Base-by-base conservation (phyloP, 2,113 vertebrate species). In the Xenopus borealis region DNA sequence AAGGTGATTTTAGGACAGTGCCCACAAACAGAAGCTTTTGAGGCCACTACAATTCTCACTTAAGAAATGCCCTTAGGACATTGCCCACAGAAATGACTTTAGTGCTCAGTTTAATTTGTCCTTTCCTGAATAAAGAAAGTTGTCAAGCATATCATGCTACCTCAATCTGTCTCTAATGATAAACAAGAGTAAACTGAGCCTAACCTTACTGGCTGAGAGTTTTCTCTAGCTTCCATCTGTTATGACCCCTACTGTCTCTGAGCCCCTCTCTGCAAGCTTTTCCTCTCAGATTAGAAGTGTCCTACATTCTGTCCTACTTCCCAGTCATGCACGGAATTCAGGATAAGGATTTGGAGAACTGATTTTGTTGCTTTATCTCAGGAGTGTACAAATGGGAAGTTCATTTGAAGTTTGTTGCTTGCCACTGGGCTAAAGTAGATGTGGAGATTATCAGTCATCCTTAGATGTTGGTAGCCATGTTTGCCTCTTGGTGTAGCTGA, bases 301-400 rank as follows among this genome's bases (percentile, higher is more conserved):
- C 74, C 74, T 77, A 77, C 74, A 77, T 77, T 70, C 61, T 77
- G 74, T 59, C 74, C 74, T 77, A 77, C 59, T 77, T 77, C 74
- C 67, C 47, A 63, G 57, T 13, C 16, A 55, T 5, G 23, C 30
- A 44, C 33, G 44, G 58, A 57, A 70, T 77, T 27, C 74, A 55
- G 74, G 57, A 45, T 3, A 50, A 69, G 23, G 23, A 27, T 27
- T 27, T 27, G 23, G 23, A 27, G 65, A 75, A 68, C 65, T 52
- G 64, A 75, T 30, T 62, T 66, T 68, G 40, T 63, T 59, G 52
- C 64, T 13, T 45, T 7, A 18, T 33, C 58, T 69, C 72, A 62
- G 66, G 30, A 69, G 52, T 62, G 62, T 63, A 62, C 45, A 69
- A 23, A 45, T 18, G 17, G 46, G 58, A 33, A 23, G 73, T 68